Percentiles rank a stretch among this genome's conserved stretches.
Conservation (phyloP, 2,888 invertebrate species). For the Eupithecia dodoneata region DNA sequence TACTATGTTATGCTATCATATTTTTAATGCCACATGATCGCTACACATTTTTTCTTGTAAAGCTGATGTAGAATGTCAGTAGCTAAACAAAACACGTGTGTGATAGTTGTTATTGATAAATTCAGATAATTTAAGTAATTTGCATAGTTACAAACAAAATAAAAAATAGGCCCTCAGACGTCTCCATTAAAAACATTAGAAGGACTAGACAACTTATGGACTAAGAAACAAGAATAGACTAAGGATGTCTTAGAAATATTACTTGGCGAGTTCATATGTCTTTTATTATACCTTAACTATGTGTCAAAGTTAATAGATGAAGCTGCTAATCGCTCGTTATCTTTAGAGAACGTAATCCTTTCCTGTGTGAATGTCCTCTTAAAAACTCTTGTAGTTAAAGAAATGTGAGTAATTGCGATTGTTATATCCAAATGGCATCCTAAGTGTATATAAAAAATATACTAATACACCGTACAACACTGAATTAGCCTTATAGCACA, state of each 20-base stretch:
- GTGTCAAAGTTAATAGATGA: not conserved
- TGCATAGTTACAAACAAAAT: not conserved
- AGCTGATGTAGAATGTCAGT: not conserved
- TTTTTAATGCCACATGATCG: not conserved
- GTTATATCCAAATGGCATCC: not conserved
- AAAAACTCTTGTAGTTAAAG: not conserved
- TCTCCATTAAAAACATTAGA: no score
- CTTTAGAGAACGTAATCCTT: not conserved
- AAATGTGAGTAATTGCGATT: not conserved
- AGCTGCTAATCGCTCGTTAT: not conserved
- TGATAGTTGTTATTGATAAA: not conserved
- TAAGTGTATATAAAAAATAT: not conserved
- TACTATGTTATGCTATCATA: not conserved
- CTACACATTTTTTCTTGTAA: not conserved
- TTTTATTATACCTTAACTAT: not conserved
- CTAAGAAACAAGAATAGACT: no score
- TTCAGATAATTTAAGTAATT: not conserved
- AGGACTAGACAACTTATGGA: not conserved
- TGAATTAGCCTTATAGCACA: slow-evolving; percentile 6
- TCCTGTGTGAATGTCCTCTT: not conserved
- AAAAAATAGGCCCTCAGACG: not conserved
- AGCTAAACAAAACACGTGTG: no score
- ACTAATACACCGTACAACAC: slow-evolving; percentile 2
- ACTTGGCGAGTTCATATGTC: not conserved
- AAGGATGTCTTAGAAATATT: not conserved